Percentiles rank a stretch among this genome's conserved stretches.
Evolutionary conservation across 2,113 vertebrate species (phyloP).

Genomic region (Meleagris gallopavo): DNA sequence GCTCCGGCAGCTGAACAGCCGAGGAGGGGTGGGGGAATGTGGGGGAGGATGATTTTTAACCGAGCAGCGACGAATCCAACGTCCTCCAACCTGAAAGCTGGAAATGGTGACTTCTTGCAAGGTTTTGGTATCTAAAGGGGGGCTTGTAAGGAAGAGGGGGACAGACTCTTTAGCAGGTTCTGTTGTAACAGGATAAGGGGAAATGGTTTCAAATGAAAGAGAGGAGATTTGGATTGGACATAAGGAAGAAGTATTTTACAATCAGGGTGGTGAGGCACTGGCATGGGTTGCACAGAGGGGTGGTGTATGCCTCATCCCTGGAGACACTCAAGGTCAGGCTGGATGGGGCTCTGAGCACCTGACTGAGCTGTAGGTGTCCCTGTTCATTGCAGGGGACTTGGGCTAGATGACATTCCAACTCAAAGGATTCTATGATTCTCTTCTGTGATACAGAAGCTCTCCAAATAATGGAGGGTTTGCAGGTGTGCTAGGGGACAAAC

Average conservation of each 20-base stretch:
- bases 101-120: rapidly evolving
- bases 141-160: too few species aligned
- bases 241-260: too few species aligned
- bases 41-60: neutral
- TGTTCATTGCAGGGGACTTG: too few species aligned
- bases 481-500: neutral
- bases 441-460: neutral
- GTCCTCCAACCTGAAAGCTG: rapidly evolving
- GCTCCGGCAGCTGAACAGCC: neutral
- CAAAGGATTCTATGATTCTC: too few species aligned
- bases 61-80: rapidly evolving
- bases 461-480: neutral
- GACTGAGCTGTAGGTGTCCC: too few species aligned
- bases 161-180: too few species aligned
- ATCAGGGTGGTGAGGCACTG: neutral
- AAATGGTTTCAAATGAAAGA: too few species aligned
- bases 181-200: too few species aligned
- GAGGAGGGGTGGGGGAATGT: neutral
- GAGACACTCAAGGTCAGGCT: neutral
- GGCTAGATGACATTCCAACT: too few species aligned
- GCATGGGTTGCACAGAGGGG: neutral
- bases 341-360: too few species aligned
- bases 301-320: too few species aligned
- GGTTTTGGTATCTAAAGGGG: neutral
- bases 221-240: too few species aligned